These are phyloP conservation scores for Lepilemur ruficaudatus DNA, from an alignment of 2,797 vertebrate species.

Conservation along the genomic window DNA sequence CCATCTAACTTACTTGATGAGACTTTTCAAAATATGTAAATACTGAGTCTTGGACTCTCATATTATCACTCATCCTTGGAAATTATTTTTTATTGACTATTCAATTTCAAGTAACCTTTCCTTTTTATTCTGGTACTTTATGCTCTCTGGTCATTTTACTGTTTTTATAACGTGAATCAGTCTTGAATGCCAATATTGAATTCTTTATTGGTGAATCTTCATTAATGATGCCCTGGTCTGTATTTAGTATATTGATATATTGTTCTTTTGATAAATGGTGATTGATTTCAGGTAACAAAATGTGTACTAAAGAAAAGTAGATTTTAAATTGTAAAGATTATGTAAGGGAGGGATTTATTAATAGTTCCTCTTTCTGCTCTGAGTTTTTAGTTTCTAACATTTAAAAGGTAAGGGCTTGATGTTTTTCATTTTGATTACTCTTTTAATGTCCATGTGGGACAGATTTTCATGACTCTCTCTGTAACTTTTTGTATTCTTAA, in stretches of 20 bases:
- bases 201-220: neutral
- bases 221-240: neutral
- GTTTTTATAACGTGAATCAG: neutral
- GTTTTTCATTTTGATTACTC: constrained; percentile 57
- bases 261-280: constrained; percentile 28
- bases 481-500: constrained; percentile 58
- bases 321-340: neutral
- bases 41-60: neutral
- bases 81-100: neutral
- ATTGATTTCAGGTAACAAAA: constrained; percentile 22
- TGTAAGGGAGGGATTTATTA: constrained; percentile 26
- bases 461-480: constrained; percentile 62
- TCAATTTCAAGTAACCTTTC: neutral
- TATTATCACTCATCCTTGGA: neutral
- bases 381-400: constrained; percentile 28
- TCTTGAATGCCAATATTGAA: neutral
- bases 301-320: neutral
- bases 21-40: neutral
- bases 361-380: neutral
- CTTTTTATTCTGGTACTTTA: neutral
- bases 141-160: neutral
- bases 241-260: neutral
- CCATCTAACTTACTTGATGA: neutral
- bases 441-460: constrained; percentile 66
- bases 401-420: constrained; percentile 57